Base-by-base conservation (phyloP, 2,797 vertebrate genomes). In the Lepilemur ruficaudatus region DNA sequence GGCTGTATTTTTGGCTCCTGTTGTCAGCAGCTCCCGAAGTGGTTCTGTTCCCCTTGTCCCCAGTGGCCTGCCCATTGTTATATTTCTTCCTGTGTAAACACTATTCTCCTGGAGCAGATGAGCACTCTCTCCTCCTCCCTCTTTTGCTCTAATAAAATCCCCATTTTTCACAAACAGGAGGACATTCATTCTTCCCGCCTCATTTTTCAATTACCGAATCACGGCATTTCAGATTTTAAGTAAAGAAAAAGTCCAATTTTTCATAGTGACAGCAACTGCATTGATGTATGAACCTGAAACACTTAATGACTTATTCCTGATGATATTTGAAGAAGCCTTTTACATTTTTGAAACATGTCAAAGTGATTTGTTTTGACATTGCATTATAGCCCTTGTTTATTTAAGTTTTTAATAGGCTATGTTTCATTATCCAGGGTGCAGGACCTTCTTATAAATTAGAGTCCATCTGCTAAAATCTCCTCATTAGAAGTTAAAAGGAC, bases 181-280 rank as follows among this genome's bases (percentile, higher is more conserved):
- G 96, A 96, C 79, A 94, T 65, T 97, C 75, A 89, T 97, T 98
- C 96, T 98, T 91, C 96, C 96, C 1, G 0, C 82, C 86, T 98
- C 98, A 98, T 98, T 98, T 98, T 98, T 98, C 98, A 98, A 97
- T 79, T 83, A 95, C 94, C 96, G 97, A 98, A 98, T 98, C 73
- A 96, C 96, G 97, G 75, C 96, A 98, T 98, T 98, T 98, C 98
- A 98, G 97, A 97, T 98, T 98, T 98, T 98, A 98, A 98, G 98
- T 98, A 98, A 98, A 98, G 97, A 98, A 97, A 98, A 98, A 98
- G 79, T 98, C 72, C 92, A 98, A 96, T 98, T 98, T 98, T 98
- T 98, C 98, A 98, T 95, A 69, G 35, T 98, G 98, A 98, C 98
- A 98, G 96, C 87, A 97, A 94, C 75, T 96, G 70, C 96, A 97